phyloP scores from a whole-genome alignment of 2,888 invertebrate genomes.

The Seira musarum region DNA sequence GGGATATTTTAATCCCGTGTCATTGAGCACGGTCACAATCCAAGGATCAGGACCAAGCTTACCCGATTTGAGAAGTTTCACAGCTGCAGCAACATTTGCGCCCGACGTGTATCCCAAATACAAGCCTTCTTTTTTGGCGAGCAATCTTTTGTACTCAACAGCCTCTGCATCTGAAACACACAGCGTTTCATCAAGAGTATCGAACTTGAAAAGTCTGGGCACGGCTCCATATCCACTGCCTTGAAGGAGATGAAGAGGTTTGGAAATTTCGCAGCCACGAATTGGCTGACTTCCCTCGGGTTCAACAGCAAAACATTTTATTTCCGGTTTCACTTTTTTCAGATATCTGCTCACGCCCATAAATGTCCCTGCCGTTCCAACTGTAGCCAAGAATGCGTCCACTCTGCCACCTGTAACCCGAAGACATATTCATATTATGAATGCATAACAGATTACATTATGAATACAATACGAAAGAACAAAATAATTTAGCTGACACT shows the following conservation, averaged over 20 bases:
- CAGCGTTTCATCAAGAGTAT: slow-evolving; percentile 51
- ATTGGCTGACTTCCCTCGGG: slow-evolving; percentile 57
- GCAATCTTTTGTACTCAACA: slow-evolving; percentile 54
- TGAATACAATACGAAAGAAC: no score
- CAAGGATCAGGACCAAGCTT: slow-evolving; percentile 51
- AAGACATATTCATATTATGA: no score
- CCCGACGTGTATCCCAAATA: slow-evolving; percentile 62
- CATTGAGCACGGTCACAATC: slow-evolving; percentile 62
- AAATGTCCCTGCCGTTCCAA: slow-evolving; percentile 60
- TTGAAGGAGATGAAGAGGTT: slow-evolving; percentile 57
- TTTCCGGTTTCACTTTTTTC: slow-evolving; percentile 47
- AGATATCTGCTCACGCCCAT: slow-evolving; percentile 52
- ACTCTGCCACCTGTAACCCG: slow-evolving; percentile 53
- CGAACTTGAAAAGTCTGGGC: slow-evolving; percentile 50
- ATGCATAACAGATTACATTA: no score
- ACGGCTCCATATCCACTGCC: slow-evolving; percentile 55
- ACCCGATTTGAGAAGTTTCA: slow-evolving; percentile 50
- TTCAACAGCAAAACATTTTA: slow-evolving; percentile 52
- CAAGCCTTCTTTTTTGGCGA: slow-evolving; percentile 56
- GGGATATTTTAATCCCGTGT: slow-evolving; percentile 60
- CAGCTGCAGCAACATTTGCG: slow-evolving; percentile 52
- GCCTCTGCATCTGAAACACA: slow-evolving; percentile 47
- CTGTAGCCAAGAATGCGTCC: slow-evolving; percentile 55
- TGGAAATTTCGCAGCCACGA: slow-evolving; percentile 31
- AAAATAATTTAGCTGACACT: no score